Conservation (phyloP, 2,888 invertebrate genomes). For the Syrista parreyssii region DNA sequence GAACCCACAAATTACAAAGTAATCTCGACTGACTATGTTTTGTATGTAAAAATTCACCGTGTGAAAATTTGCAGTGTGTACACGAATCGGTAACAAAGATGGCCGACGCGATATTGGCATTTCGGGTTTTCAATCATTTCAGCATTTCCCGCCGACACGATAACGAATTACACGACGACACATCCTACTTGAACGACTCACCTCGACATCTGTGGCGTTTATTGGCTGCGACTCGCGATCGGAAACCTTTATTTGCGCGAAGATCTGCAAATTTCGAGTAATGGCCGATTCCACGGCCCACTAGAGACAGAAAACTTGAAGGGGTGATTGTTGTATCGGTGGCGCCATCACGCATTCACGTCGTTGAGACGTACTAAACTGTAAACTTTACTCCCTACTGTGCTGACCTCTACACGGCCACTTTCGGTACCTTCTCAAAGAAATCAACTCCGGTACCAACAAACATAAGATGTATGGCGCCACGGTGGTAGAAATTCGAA, state of each 20-base stretch:
- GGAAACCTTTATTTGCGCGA: constrained; percentile 26
- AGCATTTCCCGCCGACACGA: constrained; percentile 16
- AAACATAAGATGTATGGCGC: background rate
- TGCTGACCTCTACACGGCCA: constrained; percentile 27
- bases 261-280: constrained; percentile 37
- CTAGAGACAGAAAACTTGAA: constrained; percentile 49
- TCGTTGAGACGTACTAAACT: background rate
- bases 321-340: constrained; percentile 35
- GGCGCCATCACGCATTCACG: constrained; percentile 42
- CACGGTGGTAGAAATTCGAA: background rate
- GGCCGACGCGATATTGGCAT: constrained; percentile 49
- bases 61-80: constrained; percentile 28
- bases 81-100: constrained; percentile 55
- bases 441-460: background rate
- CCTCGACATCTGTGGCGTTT: constrained; percentile 32
- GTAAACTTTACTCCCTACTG: background rate
- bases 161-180: constrained; percentile 16
- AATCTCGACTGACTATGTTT: background rate
- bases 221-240: constrained; percentile 2
- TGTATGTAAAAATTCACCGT: background rate
- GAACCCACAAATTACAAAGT: background rate
- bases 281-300: constrained; percentile 52
- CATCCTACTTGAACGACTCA: constrained; percentile 21
- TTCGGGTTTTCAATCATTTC: constrained; percentile 8
- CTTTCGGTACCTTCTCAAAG: background rate